Conservation (phyloP, 2,888 invertebrate genomes). For the Melinaea marsaeus region DNA sequence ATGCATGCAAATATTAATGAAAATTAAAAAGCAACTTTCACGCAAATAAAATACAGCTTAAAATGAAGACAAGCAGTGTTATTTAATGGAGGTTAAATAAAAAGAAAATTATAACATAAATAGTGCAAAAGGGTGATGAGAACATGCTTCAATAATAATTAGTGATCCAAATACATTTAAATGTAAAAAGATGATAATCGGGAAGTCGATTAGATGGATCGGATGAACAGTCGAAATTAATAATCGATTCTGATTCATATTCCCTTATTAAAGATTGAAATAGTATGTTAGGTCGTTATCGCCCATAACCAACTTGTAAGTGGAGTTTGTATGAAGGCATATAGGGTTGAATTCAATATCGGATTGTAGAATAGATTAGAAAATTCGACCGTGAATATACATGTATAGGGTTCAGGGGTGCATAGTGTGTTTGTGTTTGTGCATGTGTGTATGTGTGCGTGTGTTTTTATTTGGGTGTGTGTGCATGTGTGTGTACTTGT, state of each 20-base stretch:
- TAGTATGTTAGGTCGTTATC: too few species aligned
- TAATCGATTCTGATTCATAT: too few species aligned
- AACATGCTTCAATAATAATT: conserved; percentile 1
- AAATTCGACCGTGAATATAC: not conserved
- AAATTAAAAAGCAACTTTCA: conserved; percentile 41
- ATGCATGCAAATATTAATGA: conserved; percentile 35
- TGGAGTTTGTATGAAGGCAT: too few species aligned
- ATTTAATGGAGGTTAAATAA: not conserved
- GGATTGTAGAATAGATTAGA: too few species aligned
- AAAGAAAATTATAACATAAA: not conserved
- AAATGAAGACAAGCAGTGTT: conserved; percentile 18
- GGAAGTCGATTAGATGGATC: too few species aligned
- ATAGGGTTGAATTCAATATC: too few species aligned
- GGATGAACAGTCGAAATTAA: too few species aligned
- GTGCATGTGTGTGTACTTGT: conserved; percentile 15
- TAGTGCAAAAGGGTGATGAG: not conserved
- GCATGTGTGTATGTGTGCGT: conserved; percentile 12
- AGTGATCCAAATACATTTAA: too few species aligned
- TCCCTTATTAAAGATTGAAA: too few species aligned
- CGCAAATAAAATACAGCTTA: conserved; percentile 72
- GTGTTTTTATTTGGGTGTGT: conserved; percentile 2
- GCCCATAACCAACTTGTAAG: too few species aligned
- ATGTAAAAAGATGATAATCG: too few species aligned
- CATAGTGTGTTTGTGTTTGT: not conserved
- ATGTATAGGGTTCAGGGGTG: not conserved